Base-by-base conservation (phyloP, 2,888 invertebrate genomes). In the Lamellibrachia satsuma region DNA sequence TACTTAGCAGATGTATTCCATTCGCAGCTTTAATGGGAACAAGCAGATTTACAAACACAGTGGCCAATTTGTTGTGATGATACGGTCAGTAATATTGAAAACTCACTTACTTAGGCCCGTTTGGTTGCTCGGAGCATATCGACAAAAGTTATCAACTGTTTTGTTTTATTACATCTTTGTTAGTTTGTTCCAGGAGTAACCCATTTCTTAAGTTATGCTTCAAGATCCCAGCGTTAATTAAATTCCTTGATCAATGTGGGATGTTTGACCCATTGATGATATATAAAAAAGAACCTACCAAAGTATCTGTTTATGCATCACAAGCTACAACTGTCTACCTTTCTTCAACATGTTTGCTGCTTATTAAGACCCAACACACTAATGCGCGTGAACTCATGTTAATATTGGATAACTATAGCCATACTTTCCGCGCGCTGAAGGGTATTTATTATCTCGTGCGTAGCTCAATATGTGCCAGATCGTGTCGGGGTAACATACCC, bases 1-100 rank as follows among this genome's bases (percentile, higher is more conserved):
- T 15, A 75, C 22, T 75, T 75, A 75, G 75, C 75, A n/a, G n/a
- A 75, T 75, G 75, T 15, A 75, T 75, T 75, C n/a, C 75, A 75
- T 75, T 75, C 75, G 75, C 75, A 75, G 75, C 6, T 75, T 75
- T 75, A 75, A 75, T 75, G 75, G 75, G 75, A 75, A 75, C 75
- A 22, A 1, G 22, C 75, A 75, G 15, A 75, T 75, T 75, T 75
- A 75, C 75, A 75, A 75, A n/a, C 75, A 75, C 75, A n/a, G 75
- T n/a, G 75, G 22, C 22, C 75, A 75, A 75, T 75, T 75, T 75
- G n/a, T 22, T 75, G 75, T 75, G 75, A 75, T 75, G 75, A 75
- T 75, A 39, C 39, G 39, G 39, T 1, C 39, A 39, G 39, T 39
- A 39, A 39, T 39, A 39, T 39, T 39, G 39, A 39, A 39, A 39